These are phyloP conservation scores for Drosophila nebulosa DNA, from an alignment of 1,140 invertebrate genomes.

Conservation along the genomic window DNA sequence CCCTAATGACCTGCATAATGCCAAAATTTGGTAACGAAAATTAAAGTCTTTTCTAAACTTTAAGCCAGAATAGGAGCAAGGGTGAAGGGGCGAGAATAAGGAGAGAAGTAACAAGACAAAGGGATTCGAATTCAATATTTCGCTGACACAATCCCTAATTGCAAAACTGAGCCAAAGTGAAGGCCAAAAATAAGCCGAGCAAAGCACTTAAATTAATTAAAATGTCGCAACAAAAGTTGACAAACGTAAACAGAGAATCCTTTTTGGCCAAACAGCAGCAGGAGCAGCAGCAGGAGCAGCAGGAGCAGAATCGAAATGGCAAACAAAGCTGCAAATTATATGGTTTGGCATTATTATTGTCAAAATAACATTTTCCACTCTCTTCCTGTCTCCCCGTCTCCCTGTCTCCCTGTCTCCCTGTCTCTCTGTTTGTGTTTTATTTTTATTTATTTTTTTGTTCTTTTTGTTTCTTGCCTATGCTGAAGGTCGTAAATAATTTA, in stretches of 20 bases:
- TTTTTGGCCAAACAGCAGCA: slow-evolving; percentile 30
- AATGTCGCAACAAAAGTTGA: slow-evolving; percentile 45
- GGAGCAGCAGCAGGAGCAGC: too few relatives aligned
- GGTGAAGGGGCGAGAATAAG: too few relatives aligned
- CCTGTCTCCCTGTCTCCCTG: too few relatives aligned
- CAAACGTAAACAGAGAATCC: slow-evolving; percentile 50
- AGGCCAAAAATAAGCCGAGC: slow-evolving; percentile 52
- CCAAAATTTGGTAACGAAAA: slow-evolving; percentile 4
- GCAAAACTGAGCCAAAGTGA: slow-evolving; percentile 37
- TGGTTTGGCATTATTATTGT: slow-evolving; percentile 68
- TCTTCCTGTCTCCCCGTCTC: neutral
- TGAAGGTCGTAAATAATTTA: slow-evolving; percentile 72
- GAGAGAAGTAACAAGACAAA: too few relatives aligned
- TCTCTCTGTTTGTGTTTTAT: slow-evolving; percentile 12
- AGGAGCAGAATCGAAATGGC: slow-evolving; percentile 58
- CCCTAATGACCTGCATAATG: slow-evolving; percentile 56
- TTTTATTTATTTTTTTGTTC: slow-evolving; percentile 15
- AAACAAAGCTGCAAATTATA: slow-evolving; percentile 68
- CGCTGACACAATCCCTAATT: slow-evolving; percentile 65
- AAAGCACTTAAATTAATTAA: slow-evolving; percentile 77
- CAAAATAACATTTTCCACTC: slow-evolving; percentile 37
- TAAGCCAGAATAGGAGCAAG: slow-evolving; percentile 47
- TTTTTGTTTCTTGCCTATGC: slow-evolving; percentile 7
- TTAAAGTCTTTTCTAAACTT: slow-evolving; percentile 44
- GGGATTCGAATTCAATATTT: slow-evolving; percentile 56